A percentile compares a stretch with the other conserved stretches of the same genome.
Evolutionary conservation across 2,888 invertebrate species (phyloP).

Genomic region (Tetropium fuscum): DNA sequence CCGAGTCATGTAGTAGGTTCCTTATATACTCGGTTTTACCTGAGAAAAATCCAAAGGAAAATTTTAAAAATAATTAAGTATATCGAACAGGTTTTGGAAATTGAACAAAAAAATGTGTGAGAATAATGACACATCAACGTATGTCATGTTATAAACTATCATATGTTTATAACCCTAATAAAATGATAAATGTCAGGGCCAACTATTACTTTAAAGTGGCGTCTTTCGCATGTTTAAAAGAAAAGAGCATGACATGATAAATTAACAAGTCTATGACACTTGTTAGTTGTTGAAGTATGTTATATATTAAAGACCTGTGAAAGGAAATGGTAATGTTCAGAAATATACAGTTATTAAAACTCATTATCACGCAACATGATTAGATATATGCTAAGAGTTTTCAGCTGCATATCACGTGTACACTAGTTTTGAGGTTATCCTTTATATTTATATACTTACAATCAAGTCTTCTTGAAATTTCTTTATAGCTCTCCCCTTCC

Average conservation of each 20-base stretch:
- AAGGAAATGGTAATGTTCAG: neutral
- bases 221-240: neutral
- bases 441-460: slow-evolving; percentile 53
- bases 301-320: neutral
- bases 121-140: too few relatives aligned
- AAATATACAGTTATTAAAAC: neutral
- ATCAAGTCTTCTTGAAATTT: slow-evolving; percentile 62
- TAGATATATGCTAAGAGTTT: slow-evolving; percentile 2
- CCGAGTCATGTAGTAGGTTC: slow-evolving; percentile 64
- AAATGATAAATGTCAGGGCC: too few relatives aligned
- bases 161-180: too few relatives aligned
- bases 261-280: neutral
- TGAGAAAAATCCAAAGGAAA: slow-evolving; percentile 38
- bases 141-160: too few relatives aligned
- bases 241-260: neutral
- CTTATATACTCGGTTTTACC: slow-evolving; percentile 65
- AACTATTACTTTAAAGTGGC: too few relatives aligned
- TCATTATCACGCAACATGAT: slow-evolving; percentile 2
- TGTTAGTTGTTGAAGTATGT: neutral
- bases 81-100: too few relatives aligned
- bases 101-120: too few relatives aligned
- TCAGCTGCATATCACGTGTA: too few relatives aligned
- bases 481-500: slow-evolving; percentile 62
- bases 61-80: too few relatives aligned
- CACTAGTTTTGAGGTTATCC: too few relatives aligned